Conservation (phyloP, 1,140 invertebrate species). For the Mercenaria mercenaria region DNA sequence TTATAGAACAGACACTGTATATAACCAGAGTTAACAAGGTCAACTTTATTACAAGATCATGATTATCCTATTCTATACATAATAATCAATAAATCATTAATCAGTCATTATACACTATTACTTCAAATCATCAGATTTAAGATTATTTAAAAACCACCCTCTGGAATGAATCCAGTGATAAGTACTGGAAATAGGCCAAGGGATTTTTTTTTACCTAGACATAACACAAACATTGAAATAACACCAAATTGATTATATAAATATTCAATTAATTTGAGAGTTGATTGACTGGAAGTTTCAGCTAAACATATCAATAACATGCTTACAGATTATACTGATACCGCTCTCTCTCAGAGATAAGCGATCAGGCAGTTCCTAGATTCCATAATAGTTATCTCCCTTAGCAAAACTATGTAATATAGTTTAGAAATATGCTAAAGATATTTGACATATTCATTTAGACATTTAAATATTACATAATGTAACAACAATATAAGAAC, state of each 20-base stretch:
- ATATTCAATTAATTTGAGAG: background rate
- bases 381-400: no score
- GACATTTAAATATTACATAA: no score
- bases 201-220: background rate
- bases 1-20: background rate
- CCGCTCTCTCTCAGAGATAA: no score
- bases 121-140: slow-evolving; percentile 19
- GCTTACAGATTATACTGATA: no score
- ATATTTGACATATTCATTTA: no score
- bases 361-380: no score
- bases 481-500: no score
- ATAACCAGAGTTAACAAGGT: background rate
- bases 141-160: background rate
- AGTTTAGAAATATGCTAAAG: no score
- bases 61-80: background rate
- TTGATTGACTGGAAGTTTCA: background rate
- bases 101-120: background rate
- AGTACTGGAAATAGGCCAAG: background rate
- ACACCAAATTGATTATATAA: background rate
- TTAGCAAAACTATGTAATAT: no score
- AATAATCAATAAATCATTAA: background rate
- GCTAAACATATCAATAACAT: background rate
- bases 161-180: background rate
- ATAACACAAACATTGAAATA: background rate
- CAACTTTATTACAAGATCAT: background rate